Evolutionary conservation across 2,797 vertebrate genomes (phyloP), one percentile per base, ranked within the genome.

Genomic region (Sus cebifrons): DNA sequence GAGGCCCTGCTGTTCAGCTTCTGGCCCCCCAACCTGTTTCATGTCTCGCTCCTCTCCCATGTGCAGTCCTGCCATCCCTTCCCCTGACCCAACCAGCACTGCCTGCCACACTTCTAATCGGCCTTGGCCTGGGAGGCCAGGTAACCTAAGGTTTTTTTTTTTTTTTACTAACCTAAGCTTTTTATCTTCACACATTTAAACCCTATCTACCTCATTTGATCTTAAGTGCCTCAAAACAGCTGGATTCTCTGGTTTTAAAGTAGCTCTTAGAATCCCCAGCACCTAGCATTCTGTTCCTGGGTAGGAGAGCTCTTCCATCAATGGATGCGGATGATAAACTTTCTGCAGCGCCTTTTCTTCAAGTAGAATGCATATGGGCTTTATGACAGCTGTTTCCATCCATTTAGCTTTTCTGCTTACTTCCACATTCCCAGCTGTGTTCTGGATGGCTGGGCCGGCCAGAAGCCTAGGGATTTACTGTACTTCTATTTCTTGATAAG

Each of bases 401-500:
- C 97, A 73, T 56, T 97, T 89, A 75, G 94, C 89, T 96, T 96
- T 89, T 88, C 92, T 85, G 89, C 86, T 92, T 83, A 67, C 91
- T 95, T 96, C 96, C 92, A 96, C 97, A 97, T 97, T 98, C 96
- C 83, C 96, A 97, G 97, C 97, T 98, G 96, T 94, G 96, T 97
- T 96, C 97, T 97, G 68, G 71, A 96, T 84, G 82, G 89, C 5
- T 86, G 92, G 56, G 88, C 78, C 1, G 25, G 85, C 83, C 88
- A 95, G 95, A 98, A 97, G 96, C 92, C 97, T 92, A 84, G 97
- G 97, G 97, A 97, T 97, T 97, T 98, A 96, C 89, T 96, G 96
- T 97, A 96, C 97, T 98, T 96, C 97, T 97, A 96, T 96, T 97
- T 96, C 97, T 97, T 96, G 97, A 96, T 97, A 97, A 97, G 96